These are phyloP conservation scores for Centroberyx gerrardi DNA, from an alignment of 2,797 vertebrate genomes.

Conservation along the genomic window DNA sequence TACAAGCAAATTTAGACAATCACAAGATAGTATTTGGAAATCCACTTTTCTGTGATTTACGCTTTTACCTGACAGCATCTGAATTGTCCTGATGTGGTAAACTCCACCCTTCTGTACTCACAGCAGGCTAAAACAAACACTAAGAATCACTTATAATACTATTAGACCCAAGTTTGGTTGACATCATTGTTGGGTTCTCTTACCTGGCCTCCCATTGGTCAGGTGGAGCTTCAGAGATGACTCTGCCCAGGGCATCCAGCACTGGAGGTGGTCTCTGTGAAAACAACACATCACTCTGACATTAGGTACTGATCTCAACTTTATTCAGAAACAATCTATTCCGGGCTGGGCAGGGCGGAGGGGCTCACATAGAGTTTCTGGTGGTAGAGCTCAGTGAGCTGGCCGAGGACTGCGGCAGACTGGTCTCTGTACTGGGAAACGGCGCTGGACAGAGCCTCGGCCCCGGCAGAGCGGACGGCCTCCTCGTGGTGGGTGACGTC, in stretches of 20 bases:
- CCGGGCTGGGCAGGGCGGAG: not conserved
- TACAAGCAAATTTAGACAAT: no score
- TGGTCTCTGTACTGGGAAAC: conserved; percentile 92
- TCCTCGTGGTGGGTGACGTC: conserved; percentile 96
- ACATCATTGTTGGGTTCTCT: not conserved
- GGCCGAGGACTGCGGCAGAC: conserved; percentile 90
- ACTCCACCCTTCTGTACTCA: no score
- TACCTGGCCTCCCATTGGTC: conserved; percentile 99
- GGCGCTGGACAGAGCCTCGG: conserved; percentile 93
- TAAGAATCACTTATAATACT: no score
- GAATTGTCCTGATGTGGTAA: no score
- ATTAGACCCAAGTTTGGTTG: not conserved
- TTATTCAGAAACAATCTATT: not conserved
- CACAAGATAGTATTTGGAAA: no score
- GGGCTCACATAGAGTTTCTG: conserved; percentile 95
- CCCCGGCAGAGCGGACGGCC: conserved; percentile 91
- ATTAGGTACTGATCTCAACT: not conserved
- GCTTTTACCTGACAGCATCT: no score
- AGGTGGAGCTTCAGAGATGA: conserved; percentile 96
- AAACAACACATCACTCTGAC: conserved; percentile 8
- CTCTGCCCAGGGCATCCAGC: conserved; percentile 95
- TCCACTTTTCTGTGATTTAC: no score
- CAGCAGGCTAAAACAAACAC: no score
- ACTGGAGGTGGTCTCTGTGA: conserved; percentile 95
- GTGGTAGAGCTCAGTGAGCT: conserved; percentile 96